Conservation (phyloP, 1,140 invertebrate species). For the Sinonovacula constricta region DNA sequence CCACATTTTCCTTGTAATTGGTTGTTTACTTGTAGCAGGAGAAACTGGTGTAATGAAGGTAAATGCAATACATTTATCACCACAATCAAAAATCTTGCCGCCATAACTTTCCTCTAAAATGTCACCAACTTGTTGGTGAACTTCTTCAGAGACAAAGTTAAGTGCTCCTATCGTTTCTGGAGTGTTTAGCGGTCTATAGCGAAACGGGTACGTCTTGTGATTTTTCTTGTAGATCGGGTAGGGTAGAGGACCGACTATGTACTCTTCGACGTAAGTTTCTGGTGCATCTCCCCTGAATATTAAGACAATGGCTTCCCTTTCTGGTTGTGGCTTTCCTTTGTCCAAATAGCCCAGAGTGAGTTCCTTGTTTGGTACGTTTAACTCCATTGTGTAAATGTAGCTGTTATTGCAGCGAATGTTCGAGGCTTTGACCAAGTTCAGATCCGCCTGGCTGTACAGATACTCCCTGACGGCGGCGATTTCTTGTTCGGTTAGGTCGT, state of each 20-base stretch:
- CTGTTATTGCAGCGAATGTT: slow-evolving; percentile 14
- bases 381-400: slow-evolving; percentile 34
- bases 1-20: slow-evolving; percentile 58
- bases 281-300: slow-evolving; percentile 43
- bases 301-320: slow-evolving; percentile 42
- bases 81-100: slow-evolving; percentile 53
- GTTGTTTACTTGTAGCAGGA: slow-evolving; percentile 37
- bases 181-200: slow-evolving; percentile 32
- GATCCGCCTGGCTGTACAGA: slow-evolving; percentile 24
- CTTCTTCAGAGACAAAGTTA: slow-evolving; percentile 23
- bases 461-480: slow-evolving; percentile 7
- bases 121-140: slow-evolving; percentile 44
- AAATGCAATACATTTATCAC: slow-evolving; percentile 52
- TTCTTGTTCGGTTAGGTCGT: slow-evolving; percentile 30
- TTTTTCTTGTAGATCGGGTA: slow-evolving; percentile 33
- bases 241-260: slow-evolving; percentile 49
- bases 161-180: slow-evolving; percentile 40
- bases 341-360: slow-evolving; percentile 26
- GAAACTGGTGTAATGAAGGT: slow-evolving; percentile 53
- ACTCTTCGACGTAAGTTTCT: slow-evolving; percentile 45
- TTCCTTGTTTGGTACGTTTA: slow-evolving; percentile 32
- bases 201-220: slow-evolving; percentile 20
- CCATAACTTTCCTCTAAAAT: slow-evolving; percentile 48
- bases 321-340: slow-evolving; percentile 10
- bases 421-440: slow-evolving; percentile 13